phyloP scores from a whole-genome alignment of 2,888 invertebrate species.

The Ennomos quercinarius region DNA sequence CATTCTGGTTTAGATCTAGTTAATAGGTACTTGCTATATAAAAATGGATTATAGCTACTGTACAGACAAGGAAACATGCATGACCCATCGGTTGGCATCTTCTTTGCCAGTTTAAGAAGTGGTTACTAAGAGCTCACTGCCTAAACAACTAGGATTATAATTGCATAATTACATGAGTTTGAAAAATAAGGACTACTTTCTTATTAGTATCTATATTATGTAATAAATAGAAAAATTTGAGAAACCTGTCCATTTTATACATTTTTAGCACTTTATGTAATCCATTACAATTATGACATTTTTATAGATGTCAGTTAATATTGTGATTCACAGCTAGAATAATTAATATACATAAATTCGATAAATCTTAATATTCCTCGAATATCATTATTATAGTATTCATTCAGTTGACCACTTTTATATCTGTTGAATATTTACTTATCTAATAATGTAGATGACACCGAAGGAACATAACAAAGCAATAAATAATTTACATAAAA shows the following conservation, averaged over 20 bases:
- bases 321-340: slow-evolving; percentile 34
- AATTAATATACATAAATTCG: neutral
- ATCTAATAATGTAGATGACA: slow-evolving; percentile 20
- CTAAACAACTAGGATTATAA: slow-evolving; percentile 47
- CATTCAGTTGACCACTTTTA: slow-evolving; percentile 30
- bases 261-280: slow-evolving; percentile 44
- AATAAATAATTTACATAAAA: slow-evolving; percentile 60
- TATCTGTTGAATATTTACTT: slow-evolving; percentile 30
- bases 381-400: slow-evolving; percentile 37
- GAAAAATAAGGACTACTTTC: slow-evolving; percentile 42
- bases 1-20: slow-evolving; percentile 15
- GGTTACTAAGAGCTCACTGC: slow-evolving; percentile 48
- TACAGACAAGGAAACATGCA: slow-evolving; percentile 1
- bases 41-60: slow-evolving; percentile 1
- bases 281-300: slow-evolving; percentile 38
- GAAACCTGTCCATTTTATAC: slow-evolving; percentile 65
- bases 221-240: slow-evolving; percentile 44
- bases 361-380: slow-evolving; percentile 40
- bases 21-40: slow-evolving; percentile 4
- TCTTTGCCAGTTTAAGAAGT: slow-evolving; percentile 10
- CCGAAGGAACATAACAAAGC: slow-evolving; percentile 49
- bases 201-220: slow-evolving; percentile 42
- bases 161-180: slow-evolving; percentile 47
- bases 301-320: slow-evolving; percentile 35
- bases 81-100: neutral